These are phyloP conservation scores for Drosophila persimilis DNA, from an alignment of 1,140 invertebrate genomes.

Conservation along the genomic window DNA sequence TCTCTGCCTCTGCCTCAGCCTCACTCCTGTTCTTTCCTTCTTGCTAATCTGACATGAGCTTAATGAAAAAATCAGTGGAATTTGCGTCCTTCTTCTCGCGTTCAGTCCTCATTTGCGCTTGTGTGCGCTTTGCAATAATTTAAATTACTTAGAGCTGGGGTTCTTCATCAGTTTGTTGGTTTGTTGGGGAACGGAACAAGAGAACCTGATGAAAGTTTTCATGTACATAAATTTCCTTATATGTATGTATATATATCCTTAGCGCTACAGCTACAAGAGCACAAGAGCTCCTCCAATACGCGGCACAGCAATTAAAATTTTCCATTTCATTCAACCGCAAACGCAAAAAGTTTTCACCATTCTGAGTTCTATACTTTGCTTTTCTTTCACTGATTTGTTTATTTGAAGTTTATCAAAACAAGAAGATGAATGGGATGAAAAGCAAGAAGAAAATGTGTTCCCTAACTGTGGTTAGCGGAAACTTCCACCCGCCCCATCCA, in stretches of 20 bases:
- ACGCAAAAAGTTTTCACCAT: slow-evolving; percentile 64
- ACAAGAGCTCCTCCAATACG: neutral
- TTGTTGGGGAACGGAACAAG: neutral
- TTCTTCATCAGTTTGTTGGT: slow-evolving; percentile 2
- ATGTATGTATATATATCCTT: neutral
- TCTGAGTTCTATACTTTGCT: slow-evolving; percentile 45
- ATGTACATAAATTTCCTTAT: neutral
- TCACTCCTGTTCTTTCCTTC: slow-evolving; percentile 15
- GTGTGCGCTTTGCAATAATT: slow-evolving; percentile 65
- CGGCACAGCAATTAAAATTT: slow-evolving; percentile 79
- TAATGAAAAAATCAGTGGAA: slow-evolving; percentile 73
- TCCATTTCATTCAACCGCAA: slow-evolving; percentile 81
- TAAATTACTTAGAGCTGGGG: slow-evolving; percentile 47
- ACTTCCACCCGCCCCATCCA: slow-evolving; percentile 1
- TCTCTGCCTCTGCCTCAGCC: no score
- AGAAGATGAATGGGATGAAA: slow-evolving; percentile 19
- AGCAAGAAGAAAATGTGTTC: slow-evolving; percentile 22
- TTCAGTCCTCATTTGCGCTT: slow-evolving; percentile 61
- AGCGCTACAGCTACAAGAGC: neutral
- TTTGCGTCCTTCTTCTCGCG: slow-evolving; percentile 57
- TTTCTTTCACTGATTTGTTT: slow-evolving; percentile 71
- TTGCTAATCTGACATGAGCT: slow-evolving; percentile 60
- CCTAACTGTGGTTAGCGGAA: slow-evolving; percentile 32
- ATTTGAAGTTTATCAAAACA: slow-evolving; percentile 65
- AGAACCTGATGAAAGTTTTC: neutral